These are phyloP conservation scores for Equus quagga DNA, from an alignment of 2,113 vertebrate species.

Conservation along the genomic window DNA sequence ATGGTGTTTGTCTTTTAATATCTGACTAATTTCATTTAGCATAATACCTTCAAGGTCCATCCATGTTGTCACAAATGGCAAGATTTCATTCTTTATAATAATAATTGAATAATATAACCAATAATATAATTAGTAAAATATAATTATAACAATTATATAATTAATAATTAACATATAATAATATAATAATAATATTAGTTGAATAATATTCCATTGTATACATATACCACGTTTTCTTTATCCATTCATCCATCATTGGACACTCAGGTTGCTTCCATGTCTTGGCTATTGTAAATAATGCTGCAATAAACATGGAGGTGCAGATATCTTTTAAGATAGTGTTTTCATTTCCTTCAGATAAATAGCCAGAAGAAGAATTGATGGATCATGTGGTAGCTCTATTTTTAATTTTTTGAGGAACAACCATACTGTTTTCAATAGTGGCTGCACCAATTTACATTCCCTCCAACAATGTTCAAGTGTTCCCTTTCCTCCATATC, in stretches of 20 bases:
- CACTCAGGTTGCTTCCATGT: not conserved
- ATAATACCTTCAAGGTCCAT: not conserved
- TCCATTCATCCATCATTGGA: not conserved
- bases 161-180: too few species aligned
- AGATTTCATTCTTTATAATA: not conserved
- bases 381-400: not conserved
- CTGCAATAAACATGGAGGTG: not conserved
- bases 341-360: not conserved
- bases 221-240: not conserved
- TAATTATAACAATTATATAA: too few species aligned
- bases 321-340: not conserved
- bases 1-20: not conserved
- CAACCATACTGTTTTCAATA: not conserved
- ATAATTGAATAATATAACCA: too few species aligned
- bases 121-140: too few species aligned
- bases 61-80: not conserved
- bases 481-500: not conserved
- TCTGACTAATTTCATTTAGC: not conserved
- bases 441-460: not conserved
- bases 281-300: not conserved
- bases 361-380: not conserved
- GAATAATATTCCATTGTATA: not conserved
- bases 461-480: not conserved
- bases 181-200: too few species aligned
- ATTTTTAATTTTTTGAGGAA: not conserved